These are phyloP conservation scores for Fragum sueziense DNA, from an alignment of 2,888 invertebrate genomes.

Conservation along the genomic window DNA sequence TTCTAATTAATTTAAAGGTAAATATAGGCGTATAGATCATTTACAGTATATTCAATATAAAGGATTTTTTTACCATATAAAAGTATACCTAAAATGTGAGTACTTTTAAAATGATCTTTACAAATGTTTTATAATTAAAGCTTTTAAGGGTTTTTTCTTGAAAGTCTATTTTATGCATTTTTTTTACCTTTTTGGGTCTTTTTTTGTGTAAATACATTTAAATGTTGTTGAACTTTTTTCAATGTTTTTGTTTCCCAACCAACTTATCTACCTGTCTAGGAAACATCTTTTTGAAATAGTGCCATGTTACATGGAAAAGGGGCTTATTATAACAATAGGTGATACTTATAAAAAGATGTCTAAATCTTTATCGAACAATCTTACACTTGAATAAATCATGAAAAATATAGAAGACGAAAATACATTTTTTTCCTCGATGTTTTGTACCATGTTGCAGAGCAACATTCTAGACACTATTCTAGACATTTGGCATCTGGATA, in stretches of 20 bases:
- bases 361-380: no score
- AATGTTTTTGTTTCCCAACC: conserved; percentile 48
- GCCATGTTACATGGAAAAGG: no score
- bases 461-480: no score
- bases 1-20: not conserved
- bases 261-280: conserved; percentile 57
- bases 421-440: no score
- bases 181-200: conserved; percentile 41
- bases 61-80: conserved; percentile 2
- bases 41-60: conserved; percentile 12
- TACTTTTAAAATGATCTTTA: conserved; percentile 13
- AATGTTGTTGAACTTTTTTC: conserved; percentile 39
- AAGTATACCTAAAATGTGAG: not conserved
- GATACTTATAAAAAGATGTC: no score
- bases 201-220: conserved; percentile 53
- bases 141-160: conserved; percentile 39
- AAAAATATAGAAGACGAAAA: no score
- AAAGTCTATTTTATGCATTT: conserved; percentile 54
- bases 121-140: conserved; percentile 7
- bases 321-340: no score
- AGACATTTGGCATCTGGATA: no score
- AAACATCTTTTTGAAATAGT: conserved; percentile 12
- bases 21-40: not conserved
- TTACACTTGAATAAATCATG: no score
- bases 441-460: no score